Base-by-base conservation (phyloP, 2,113 vertebrate genomes). In the Pelusios castaneus region DNA sequence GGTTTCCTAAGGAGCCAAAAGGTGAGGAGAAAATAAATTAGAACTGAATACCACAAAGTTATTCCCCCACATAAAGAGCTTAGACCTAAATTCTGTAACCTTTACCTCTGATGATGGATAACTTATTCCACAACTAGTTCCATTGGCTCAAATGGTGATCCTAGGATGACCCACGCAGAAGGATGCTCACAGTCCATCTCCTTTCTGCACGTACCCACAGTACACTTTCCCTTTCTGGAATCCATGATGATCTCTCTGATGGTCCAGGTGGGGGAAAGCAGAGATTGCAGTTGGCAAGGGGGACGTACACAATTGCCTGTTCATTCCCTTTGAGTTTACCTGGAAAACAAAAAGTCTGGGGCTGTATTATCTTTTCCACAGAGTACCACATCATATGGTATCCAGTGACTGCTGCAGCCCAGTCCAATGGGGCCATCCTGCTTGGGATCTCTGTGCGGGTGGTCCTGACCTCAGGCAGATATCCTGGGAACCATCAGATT, bases 211-310 rank as follows among this genome's bases (percentile, higher is more conserved):
- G 3, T 16, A 38, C n/a, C 63, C 63, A 70, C 63, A 22, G 19
- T 91, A 92, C 96, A 96, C 96, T 93, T 96, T 95, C 95, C 49
- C 73, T 90, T 63, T 80, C 80, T 1, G 88, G 96, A 95, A 86
- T 95, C 96, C 13, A 31, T 49, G 43, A 93, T 96, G 97, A 91
- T 22, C 88, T 93, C 82, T 97, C 88, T 82, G 92, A 80, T 52
- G 85, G 91, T 63, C 94, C 75, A 82, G 96, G 92, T 95, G 94
- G 91, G 95, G 96, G 87, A 11, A 92, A 89, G 96, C 95, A 95
- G 55, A 24, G 56, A 78, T 6, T 0, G 0, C 5, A 45, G 45
- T 47, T 94, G 86, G 89, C 94, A 80, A 85, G 73, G 91, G 85
- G 94, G 94, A 96, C 82, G 95, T 96, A 84, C 78, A 91, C 86